Percentiles rank a stretch among this genome's conserved stretches.
Conservation (phyloP, 2,113 vertebrate species). For the Todiramphus chloris region DNA sequence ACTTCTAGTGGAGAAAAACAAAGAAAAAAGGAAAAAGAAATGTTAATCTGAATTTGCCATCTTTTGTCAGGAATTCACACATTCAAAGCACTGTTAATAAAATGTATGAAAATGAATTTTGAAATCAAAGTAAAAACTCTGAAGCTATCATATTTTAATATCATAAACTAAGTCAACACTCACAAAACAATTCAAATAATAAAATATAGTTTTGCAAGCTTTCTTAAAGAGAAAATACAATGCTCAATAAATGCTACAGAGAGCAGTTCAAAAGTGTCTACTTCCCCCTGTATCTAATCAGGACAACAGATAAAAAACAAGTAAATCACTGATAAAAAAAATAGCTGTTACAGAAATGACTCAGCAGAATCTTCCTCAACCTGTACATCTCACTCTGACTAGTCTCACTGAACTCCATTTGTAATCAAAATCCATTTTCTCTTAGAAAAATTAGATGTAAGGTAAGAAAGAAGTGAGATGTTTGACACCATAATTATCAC, state of each 20-base stretch:
- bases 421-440: not conserved
- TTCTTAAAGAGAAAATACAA: not conserved
- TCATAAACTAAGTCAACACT: not conserved
- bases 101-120: not conserved
- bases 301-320: not conserved
- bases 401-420: not conserved
- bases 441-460: not conserved
- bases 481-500: not conserved
- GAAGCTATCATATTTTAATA: not conserved
- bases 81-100: not conserved
- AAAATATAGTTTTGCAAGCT: not conserved
- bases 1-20: conserved; percentile 59
- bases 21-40: conserved; percentile 6
- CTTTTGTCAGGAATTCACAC: not conserved
- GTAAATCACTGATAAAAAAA: not conserved
- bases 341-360: not conserved
- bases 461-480: not conserved
- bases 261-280: not conserved
- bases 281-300: not conserved
- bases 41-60: not conserved
- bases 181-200: not conserved
- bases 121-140: not conserved
- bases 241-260: not conserved
- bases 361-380: not conserved
- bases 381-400: not conserved